phyloP scores from a whole-genome alignment of 2,797 vertebrate species.

The Enteromius argenteus region DNA sequence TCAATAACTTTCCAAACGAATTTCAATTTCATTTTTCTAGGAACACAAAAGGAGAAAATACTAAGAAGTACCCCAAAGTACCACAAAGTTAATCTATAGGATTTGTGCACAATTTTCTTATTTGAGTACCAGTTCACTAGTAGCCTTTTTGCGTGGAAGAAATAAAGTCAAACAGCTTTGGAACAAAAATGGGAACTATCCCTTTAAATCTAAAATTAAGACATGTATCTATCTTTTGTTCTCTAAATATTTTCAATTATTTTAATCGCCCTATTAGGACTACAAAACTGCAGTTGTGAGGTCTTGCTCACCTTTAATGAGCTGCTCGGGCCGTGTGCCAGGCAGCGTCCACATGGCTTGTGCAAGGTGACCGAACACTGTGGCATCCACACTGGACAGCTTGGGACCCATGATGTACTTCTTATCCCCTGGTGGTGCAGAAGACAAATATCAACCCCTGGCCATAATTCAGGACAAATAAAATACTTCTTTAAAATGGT shows the following conservation, averaged over 20 bases:
- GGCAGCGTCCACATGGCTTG: slow-evolving; percentile 98
- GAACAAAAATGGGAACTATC: not conserved
- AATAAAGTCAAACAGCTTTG: not conserved
- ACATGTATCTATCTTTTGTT: not conserved
- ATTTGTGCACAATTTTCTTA: not conserved
- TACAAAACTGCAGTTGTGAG: not conserved
- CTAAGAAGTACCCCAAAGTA: not conserved
- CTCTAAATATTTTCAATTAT: not conserved
- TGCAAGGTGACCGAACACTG: slow-evolving; percentile 94
- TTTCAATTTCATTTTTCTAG: not conserved
- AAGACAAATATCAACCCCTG: not conserved
- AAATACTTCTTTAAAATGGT: not conserved
- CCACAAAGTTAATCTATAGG: not conserved
- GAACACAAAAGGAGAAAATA: not conserved
- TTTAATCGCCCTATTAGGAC: not conserved
- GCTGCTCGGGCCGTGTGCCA: slow-evolving; percentile 91
- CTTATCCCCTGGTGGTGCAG: slow-evolving; percentile 87
- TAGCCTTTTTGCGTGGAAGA: not conserved
- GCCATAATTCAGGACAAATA: slow-evolving; percentile 18
- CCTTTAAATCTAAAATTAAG: not conserved
- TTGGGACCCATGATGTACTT: slow-evolving; percentile 97
- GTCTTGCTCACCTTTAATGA: slow-evolving; percentile 88
- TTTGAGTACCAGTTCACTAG: not conserved
- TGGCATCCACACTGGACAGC: slow-evolving; percentile 93
- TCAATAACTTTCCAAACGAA: not conserved